phyloP scores from a whole-genome alignment of 2,113 vertebrate species.

The Limanda limanda region DNA sequence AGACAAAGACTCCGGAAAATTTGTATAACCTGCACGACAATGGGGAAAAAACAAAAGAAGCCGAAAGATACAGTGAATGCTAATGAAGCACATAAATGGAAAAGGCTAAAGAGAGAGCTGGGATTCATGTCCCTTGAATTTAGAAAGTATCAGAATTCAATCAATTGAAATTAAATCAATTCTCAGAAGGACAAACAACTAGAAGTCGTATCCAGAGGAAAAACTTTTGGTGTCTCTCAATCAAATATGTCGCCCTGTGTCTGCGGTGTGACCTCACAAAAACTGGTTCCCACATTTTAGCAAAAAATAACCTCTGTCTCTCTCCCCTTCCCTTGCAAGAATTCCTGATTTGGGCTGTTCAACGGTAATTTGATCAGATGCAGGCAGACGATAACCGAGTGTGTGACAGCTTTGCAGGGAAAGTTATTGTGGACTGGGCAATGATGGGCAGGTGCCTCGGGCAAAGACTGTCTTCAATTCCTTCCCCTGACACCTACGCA shows the following conservation, averaged over 20 bases:
- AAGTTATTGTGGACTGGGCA: constrained; percentile 56
- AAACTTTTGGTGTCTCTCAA: not conserved
- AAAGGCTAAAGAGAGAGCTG: not conserved
- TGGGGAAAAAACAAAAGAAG: not conserved
- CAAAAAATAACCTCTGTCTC: constrained; percentile 32
- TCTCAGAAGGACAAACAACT: not conserved
- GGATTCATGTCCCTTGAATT: not conserved
- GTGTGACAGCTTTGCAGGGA: constrained; percentile 51
- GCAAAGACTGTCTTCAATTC: constrained; percentile 59
- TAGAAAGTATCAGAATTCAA: not conserved
- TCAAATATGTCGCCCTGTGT: not conserved
- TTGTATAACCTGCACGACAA: constrained; percentile 3
- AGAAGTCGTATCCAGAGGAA: not conserved
- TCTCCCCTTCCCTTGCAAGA: constrained; percentile 39
- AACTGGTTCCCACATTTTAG: constrained; percentile 3
- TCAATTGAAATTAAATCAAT: not conserved
- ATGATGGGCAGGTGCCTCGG: constrained; percentile 68
- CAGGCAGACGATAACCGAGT: constrained; percentile 49
- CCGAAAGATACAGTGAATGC: not conserved
- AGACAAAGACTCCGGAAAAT: constrained; percentile 28
- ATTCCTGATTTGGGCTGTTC: constrained; percentile 47
- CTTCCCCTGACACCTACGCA: constrained; percentile 58
- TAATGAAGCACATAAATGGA: not conserved
- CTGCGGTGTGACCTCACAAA: not conserved
- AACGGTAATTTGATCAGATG: constrained; percentile 64